Evolutionary conservation across 2,113 vertebrate species (phyloP), one percentile per base, ranked within the genome.

Genomic region (Passer domesticus): DNA sequence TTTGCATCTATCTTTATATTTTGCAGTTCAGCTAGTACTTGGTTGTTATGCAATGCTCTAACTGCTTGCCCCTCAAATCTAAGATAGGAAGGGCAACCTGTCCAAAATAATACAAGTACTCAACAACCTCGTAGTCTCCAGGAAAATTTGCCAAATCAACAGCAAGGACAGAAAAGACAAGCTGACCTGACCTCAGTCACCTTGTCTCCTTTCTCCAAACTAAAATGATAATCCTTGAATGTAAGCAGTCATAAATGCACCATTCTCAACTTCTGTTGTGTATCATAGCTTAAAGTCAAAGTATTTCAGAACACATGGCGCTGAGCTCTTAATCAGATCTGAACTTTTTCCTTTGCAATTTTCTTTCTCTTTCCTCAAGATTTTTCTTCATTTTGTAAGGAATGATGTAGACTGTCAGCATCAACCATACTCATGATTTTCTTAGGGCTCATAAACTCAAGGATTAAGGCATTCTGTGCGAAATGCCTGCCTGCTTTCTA

Each of bases 401-500:
- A 70, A 63, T 66, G 47, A 82, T 74, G 56, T 60, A 69, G 58
- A 76, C 87, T 92, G 87, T 86, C 66, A 69, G 47, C 19, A 89
- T 56, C 84, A 72, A 49, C 70, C 35, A 58, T 30, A 91, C 24
- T 19, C 47, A 30, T 60, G 63, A 64, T 56, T 70, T 94, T 82
- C 69, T 72, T 76, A 92, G 84, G 87, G 74, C 68, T 97, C 89
- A 76, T 76, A 95, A 95, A 93, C n/a, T 80, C 77, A 90, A 90
- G 82, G 50, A 77, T 92, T 92, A 91, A 53, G 62, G 94, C 47
- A 74, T 92, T 86, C 85, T 77, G 8, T 43, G 64, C 79, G 92
- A 78, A 92, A 80, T 59, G 58, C 79, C 44, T 41, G n/a, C 62
- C 52, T 94, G 76, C 53, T 90, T 78, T 63, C 80, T 91, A 31